Percentiles rank a stretch among this genome's conserved stretches.
Conservation (phyloP, 2,797 vertebrate genomes). For the Rhabdomys pumilio region DNA sequence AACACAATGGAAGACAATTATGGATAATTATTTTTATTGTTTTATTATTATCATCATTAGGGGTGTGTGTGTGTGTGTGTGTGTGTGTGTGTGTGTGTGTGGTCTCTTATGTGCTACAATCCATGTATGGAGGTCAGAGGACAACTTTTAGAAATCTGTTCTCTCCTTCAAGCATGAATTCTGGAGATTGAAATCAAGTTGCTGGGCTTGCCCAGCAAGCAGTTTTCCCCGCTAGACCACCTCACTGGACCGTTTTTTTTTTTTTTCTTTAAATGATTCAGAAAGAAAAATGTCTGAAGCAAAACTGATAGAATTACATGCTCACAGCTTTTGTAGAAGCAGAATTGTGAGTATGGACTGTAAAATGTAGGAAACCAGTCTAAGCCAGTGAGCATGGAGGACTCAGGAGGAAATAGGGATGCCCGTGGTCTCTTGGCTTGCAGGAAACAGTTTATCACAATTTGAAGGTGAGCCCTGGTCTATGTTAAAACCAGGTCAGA, state of each 20-base stretch:
- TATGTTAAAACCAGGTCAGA: not conserved
- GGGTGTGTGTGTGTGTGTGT: not conserved
- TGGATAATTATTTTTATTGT: not conserved
- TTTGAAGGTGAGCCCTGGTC: not conserved
- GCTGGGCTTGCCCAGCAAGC: not conserved
- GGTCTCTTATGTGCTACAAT: too few species aligned
- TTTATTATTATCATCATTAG: not conserved
- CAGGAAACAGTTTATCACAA: not conserved
- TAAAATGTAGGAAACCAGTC: not conserved
- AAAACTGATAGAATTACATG: conserved; percentile 5
- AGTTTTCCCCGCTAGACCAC: too few species aligned
- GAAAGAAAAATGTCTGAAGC: conserved; percentile 42
- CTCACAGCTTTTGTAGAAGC: not conserved
- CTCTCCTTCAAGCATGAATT: not conserved
- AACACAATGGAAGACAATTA: not conserved
- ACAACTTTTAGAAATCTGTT: not conserved
- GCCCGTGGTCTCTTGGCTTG: not conserved
- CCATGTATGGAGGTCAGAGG: not conserved
- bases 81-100: not conserved
- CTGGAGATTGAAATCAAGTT: too few species aligned
- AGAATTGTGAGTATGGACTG: not conserved
- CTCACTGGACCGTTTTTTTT: not conserved
- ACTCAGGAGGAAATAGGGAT: not conserved
- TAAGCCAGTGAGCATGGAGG: not conserved
- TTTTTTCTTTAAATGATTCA: conserved; percentile 12